phyloP scores from a whole-genome alignment of 2,888 invertebrate genomes.

The Tetropium fuscum region DNA sequence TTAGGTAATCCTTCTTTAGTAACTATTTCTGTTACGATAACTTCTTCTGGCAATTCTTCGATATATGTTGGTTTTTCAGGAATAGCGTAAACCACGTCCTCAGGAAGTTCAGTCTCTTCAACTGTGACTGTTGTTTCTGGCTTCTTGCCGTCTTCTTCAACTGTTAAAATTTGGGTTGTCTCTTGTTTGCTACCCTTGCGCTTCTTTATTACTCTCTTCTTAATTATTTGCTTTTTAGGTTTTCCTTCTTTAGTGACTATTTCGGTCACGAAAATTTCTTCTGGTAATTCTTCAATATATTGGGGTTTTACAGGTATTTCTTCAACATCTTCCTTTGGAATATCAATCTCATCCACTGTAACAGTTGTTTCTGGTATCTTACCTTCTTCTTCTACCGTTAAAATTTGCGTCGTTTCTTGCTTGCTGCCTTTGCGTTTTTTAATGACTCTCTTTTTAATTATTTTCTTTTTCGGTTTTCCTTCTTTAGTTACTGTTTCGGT shows the following conservation, averaged over 20 bases:
- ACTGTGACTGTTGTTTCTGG: constrained; percentile 51
- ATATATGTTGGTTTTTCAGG: constrained; percentile 26
- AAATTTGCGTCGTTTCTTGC: constrained; percentile 60
- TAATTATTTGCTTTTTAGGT: constrained; percentile 42
- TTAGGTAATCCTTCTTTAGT: constrained; percentile 60
- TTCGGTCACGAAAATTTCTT: constrained; percentile 49
- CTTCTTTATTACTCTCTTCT: constrained; percentile 64
- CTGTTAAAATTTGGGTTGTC: constrained; percentile 63
- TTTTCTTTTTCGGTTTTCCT: constrained; percentile 54
- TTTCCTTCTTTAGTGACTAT: constrained; percentile 49
- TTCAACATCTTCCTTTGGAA: constrained; percentile 50
- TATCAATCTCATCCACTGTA: constrained; percentile 56
- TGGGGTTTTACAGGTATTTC: constrained; percentile 54
- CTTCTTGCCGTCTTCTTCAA: constrained; percentile 55
- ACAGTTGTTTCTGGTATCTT: constrained; percentile 50
- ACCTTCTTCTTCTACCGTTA: constrained; percentile 54
- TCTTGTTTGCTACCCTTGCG: constrained; percentile 60
- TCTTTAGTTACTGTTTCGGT: constrained; percentile 59
- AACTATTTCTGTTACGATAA: constrained; percentile 51
- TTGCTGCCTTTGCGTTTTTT: constrained; percentile 64
- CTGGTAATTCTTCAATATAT: constrained; percentile 59
- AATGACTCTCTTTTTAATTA: constrained; percentile 61
- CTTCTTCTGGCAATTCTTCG: constrained; percentile 48
- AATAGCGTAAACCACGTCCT: too few relatives aligned
- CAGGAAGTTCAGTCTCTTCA: constrained; percentile 45